These are phyloP conservation scores for Apantesis nais DNA, from an alignment of 2,888 invertebrate genomes.

Conservation along the genomic window DNA sequence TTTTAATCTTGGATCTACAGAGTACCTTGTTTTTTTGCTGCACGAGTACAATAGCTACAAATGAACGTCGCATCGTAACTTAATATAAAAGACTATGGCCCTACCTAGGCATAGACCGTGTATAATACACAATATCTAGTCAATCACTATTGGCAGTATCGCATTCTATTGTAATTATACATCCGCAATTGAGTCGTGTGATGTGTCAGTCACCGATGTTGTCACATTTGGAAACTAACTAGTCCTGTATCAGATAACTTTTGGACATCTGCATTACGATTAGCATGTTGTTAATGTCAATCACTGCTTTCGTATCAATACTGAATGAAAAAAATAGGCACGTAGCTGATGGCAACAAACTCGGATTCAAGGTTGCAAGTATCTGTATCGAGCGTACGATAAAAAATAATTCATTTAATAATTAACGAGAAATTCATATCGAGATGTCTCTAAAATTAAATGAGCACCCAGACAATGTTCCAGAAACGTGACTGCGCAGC, in stretches of 20 bases:
- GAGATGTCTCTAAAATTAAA: conserved; percentile 72
- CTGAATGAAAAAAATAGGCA: conserved; percentile 56
- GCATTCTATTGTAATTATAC: conserved; percentile 68
- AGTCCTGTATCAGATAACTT: conserved; percentile 76
- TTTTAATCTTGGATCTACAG: conserved; percentile 57
- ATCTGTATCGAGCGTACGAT: conserved; percentile 48
- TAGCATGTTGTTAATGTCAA: conserved; percentile 72
- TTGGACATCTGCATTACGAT: conserved; percentile 73
- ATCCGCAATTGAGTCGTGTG: conserved; percentile 53
- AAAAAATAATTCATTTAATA: conserved; percentile 69
- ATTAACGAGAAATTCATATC: conserved; percentile 76
- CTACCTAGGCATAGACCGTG: conserved; percentile 64
- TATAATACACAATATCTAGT: conserved; percentile 65
- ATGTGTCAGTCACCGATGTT: conserved; percentile 68
- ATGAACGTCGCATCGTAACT: conserved; percentile 57
- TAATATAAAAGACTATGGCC: conserved; percentile 62
- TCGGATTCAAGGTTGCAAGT: conserved; percentile 61
- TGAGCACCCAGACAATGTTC: conserved; percentile 73
- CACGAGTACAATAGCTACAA: conserved; percentile 68
- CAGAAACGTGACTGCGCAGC: conserved; percentile 77
- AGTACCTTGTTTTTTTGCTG: conserved; percentile 54
- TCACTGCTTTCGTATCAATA: conserved; percentile 66
- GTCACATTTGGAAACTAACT: conserved; percentile 69
- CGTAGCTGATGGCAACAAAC: conserved; percentile 58
- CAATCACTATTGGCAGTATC: conserved; percentile 61